A percentile compares a stretch with the other conserved stretches of the same genome.
These are phyloP conservation scores for human DNA, from an alignment of 2,113 vertebrate species.

Conservation along the genomic window GRCh38 chr6:100573501-100574000, in stretches of 20 bases:
- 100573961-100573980: neutral
- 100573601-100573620: neutral
- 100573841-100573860: neutral
- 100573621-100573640: conserved; percentile 11
- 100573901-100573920: neutral
- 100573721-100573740: neutral
- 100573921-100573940: neutral
- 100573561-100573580: neutral
- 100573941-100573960: neutral
- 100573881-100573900: neutral
- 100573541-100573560: neutral
- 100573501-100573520: conserved; percentile 39
- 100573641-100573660: conserved; percentile 21
- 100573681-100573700: neutral
- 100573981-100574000: neutral
- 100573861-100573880: neutral
- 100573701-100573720: neutral
- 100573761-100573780: conserved; percentile 33
- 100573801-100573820: neutral
- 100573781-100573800: neutral
- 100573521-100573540: neutral
- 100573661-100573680: neutral
- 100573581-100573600: neutral
- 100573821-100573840: conserved; percentile 7
- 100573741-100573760: conserved; percentile 28